phyloP scores from a whole-genome alignment of 1,140 invertebrate species.

The Liolophura sinensis region DNA sequence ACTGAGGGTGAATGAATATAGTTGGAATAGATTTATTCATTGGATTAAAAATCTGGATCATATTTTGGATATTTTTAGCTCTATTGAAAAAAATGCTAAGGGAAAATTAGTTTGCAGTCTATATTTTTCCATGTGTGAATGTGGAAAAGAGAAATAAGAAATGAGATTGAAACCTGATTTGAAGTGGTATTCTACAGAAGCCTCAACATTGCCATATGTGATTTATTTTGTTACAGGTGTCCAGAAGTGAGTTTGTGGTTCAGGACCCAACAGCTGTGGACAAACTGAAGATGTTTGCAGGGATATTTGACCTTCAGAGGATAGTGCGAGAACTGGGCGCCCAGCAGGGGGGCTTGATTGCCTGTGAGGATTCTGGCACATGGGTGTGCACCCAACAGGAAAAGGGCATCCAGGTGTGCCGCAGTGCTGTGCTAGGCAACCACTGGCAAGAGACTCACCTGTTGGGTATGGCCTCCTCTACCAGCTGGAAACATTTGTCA shows the following conservation, averaged over 20 bases:
- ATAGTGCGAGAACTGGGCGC: constrained; percentile 34
- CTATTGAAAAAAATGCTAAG: too few relatives aligned
- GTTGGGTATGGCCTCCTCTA: constrained; percentile 37
- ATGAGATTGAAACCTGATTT: too few relatives aligned
- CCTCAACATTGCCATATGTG: too few relatives aligned
- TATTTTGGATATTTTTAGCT: too few relatives aligned
- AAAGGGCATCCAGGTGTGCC: constrained; percentile 43
- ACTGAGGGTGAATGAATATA: too few relatives aligned
- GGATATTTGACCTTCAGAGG: constrained; percentile 46
- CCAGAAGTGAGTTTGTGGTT: constrained; percentile 57
- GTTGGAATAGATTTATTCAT: too few relatives aligned
- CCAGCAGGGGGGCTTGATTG: constrained; percentile 41
- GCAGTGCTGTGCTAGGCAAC: constrained; percentile 50
- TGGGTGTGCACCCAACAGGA: constrained; percentile 48
- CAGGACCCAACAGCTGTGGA: constrained; percentile 50
- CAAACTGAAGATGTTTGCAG: constrained; percentile 38
- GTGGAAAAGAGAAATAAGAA: too few relatives aligned
- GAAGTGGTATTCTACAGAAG: too few relatives aligned
- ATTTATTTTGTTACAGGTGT: constrained; percentile 37
- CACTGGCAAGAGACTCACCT: constrained; percentile 51
- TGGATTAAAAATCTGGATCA: too few relatives aligned
- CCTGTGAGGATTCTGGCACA: constrained; percentile 30
- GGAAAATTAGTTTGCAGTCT: too few relatives aligned
- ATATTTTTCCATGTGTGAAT: too few relatives aligned
- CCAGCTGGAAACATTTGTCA: constrained; percentile 56